A percentile compares a stretch with the other conserved stretches of the same genome.
These are phyloP conservation scores for Corydoras maculifer DNA, from an alignment of 2,113 vertebrate genomes.

Conservation along the genomic window DNA sequence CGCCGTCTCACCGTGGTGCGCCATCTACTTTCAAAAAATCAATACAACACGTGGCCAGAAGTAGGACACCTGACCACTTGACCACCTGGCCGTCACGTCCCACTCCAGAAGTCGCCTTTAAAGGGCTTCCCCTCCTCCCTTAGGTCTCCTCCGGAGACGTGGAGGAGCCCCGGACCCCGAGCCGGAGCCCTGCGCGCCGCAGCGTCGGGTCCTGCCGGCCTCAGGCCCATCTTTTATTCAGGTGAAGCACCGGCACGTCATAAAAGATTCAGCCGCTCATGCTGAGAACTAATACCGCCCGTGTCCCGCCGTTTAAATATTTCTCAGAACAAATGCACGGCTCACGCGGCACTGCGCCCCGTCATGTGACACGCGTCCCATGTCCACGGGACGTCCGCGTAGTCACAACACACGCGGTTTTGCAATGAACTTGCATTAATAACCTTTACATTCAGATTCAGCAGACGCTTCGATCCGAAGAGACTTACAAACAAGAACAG, in stretches of 20 bases:
- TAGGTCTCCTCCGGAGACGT: too few relatives aligned
- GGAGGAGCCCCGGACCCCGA: background rate
- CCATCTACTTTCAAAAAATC: too few relatives aligned
- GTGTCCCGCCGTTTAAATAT: conserved; percentile 68
- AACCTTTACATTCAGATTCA: too few relatives aligned
- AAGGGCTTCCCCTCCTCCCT: too few relatives aligned
- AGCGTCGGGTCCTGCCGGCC: conserved; percentile 43
- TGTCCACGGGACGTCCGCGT: too few relatives aligned
- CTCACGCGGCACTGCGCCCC: background rate
- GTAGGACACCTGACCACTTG: background rate
- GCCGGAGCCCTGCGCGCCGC: background rate
- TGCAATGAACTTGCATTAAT: too few relatives aligned
- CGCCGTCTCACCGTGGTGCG: background rate
- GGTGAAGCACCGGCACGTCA: conserved; percentile 60
- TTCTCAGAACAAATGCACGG: conserved; percentile 64
- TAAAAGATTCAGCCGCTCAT: conserved; percentile 66
- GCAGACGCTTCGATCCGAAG: too few relatives aligned
- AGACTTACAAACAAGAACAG: too few relatives aligned
- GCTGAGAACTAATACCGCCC: conserved; percentile 62
- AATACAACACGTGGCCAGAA: too few relatives aligned
- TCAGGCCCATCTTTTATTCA: conserved; percentile 68
- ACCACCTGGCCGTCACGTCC: background rate
- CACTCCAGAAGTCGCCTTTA: background rate
- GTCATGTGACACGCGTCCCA: background rate
- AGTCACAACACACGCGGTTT: too few relatives aligned